Evolutionary conservation across 2,888 invertebrate species (phyloP), one percentile per base, ranked within the genome.

Genomic region (Marasmarcha lunaedactyla): DNA sequence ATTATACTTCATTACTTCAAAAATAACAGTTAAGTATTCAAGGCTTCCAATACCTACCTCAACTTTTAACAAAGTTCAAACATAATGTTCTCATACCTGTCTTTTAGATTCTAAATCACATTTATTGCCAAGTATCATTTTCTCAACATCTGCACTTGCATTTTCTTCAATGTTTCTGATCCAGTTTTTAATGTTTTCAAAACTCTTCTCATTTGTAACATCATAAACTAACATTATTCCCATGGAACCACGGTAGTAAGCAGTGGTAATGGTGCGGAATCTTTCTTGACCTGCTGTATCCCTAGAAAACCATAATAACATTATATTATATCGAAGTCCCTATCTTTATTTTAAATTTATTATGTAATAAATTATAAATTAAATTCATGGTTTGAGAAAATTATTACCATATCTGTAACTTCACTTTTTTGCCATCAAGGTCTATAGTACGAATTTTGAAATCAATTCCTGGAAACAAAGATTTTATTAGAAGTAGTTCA

Each of bases 181-280:
- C 98, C 98, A 99, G 72, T 98, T 98, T 70, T 97, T 95, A 42
- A 99, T 98, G 70, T 98, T 98, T 77, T 98, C 96, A 84, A 99
- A 98, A 56, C 97, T 97, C 83, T 98, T 98, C 68, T 97, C 98
- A 84, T 97, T 98, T 57, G 98, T 98, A 54, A 99, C 98, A 79
- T 99, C 99, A 77, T 99, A 99, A 30, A 98, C 98, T 51, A 98
- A 87, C 96, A 98, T 97, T 54, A 99, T 99, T 45, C 99, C 99
- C 98, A 99, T 99, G 34, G 98, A 98, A 37, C 98, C 99, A 55
- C 99, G 89, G 83, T 99, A 99, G 71, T 99, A 99, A n/a, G 98
- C 98, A 44, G 98, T 99, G 40, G 98, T 99, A 56, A 99, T 99
- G 47, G 98, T 99, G 56, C 98, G 89, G 86, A 99, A 99, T 64